Conservation (phyloP, 2,797 vertebrate genomes). For the Halcyon badia region DNA sequence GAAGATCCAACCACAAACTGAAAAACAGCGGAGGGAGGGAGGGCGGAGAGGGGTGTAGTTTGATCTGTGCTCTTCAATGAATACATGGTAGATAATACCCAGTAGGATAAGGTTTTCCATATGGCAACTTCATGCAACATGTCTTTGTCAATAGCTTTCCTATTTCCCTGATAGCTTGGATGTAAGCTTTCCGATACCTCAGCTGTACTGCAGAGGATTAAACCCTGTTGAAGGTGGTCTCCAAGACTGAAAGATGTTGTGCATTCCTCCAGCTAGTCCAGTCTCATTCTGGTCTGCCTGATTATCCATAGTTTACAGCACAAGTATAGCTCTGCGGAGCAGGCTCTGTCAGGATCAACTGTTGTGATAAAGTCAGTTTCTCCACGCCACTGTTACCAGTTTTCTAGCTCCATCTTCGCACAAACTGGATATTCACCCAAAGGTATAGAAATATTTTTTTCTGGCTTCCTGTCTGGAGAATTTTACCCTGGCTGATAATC, state of each 20-base stretch:
- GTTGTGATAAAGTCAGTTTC: background rate
- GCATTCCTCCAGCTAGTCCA: background rate
- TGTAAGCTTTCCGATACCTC: background rate
- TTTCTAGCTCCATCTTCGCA: background rate
- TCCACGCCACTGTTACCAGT: accelerated
- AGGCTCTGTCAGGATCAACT: background rate
- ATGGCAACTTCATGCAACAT: background rate
- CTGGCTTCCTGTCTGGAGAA: background rate
- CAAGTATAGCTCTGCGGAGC: background rate
- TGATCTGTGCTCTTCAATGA: background rate
- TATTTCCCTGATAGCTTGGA: background rate
- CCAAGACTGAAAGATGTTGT: background rate
- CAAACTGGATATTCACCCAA: background rate
- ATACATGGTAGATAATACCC: background rate
- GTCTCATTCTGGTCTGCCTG: background rate
- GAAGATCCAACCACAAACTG: background rate
- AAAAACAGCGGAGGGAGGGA: background rate
- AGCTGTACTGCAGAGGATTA: background rate
- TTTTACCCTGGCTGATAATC: background rate
- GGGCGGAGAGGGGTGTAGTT: background rate
- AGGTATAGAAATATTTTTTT: background rate
- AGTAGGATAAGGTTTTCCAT: background rate
- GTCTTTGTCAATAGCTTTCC: background rate
- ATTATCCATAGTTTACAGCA: background rate
- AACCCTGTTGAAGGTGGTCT: background rate